Base-by-base conservation (phyloP, 2,113 vertebrate species). In the Dunckerocampus dactyliophorus region DNA sequence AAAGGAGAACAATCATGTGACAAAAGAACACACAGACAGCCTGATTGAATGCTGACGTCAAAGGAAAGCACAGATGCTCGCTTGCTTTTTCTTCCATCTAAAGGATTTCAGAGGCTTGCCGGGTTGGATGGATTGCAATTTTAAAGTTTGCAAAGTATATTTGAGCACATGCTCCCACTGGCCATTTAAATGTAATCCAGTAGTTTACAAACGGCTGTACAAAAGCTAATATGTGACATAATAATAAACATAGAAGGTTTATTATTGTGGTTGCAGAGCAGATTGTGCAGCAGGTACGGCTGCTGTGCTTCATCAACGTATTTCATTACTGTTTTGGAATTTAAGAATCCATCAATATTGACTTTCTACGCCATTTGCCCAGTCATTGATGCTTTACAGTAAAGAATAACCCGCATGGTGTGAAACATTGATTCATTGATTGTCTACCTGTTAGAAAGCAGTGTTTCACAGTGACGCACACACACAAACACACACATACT, bases 21-120 rank as follows among this genome's bases (percentile, higher is more conserved):
- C 19, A 47, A 62, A 24, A 28, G 9, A 65, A 39, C 19, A 51
- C 14, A 17, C 48, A 59, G 16, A 17, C 50, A 43, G 34, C 22
- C 17, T 42, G 47, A 59, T 47, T 53, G 46, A 69, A 47, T 17
- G 50, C 66, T 75, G 74, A 61, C 61, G 60, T 1, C n/a, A 57
- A 65, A 67, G 53, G 62, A 43, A 22, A 56, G 67, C 72, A 69
- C 62, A 77, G 69, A 57, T 71, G 70, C 65, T 74, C 24, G 59
- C 63, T 62, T 74, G 79, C 68, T 59, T 75, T 77, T 60, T 59
- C 67, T 53, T 67, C 65, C 12, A 14, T 72, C 17, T 57, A 52
- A 75, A 34, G 59, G 70, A 65, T 79, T 76, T 68, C 47, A 20
- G 66, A 77, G 64, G 64, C 75, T 75, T 66, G 64, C 69, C 64